Evolutionary conservation across 2,797 vertebrate genomes (phyloP), one percentile per base, ranked within the genome.

Genomic region (Paedocypris micromegethes): DNA sequence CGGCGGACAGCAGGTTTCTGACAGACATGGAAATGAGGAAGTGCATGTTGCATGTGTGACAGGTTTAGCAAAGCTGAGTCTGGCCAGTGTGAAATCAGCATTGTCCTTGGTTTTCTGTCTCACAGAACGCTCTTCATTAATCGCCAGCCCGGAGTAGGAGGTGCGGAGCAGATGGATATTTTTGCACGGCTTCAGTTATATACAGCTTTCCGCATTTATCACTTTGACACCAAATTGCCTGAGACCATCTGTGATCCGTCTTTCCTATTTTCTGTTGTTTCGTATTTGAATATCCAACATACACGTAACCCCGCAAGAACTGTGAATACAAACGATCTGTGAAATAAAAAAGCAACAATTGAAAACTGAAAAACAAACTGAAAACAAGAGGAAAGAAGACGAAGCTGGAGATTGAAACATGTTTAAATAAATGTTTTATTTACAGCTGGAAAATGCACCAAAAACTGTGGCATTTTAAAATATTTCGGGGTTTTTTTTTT

Each of bases 191-290:
- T 80, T 78, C 72, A 77, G 75, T 80, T 77, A 77, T 77, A 75
- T 76, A 47, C 70, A 64, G 78, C 74, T 78, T 77, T 75, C 74
- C 78, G 75, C 78, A 77, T 81, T 79, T 72, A 77, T 80, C 72
- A 78, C 71, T 73, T 64, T 81, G 81, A 81, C 79, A 81, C 76
- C 79, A 78, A 82, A 78, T 82, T 77, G 70, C 67, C 67, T 57
- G 53, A 77, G 72, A 66, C 78, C 78, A 81, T 79, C 81, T 81
- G 75, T 72, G 75, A 79, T 65, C 42, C 66, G 77, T 78, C 77
- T 74, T 46, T 45, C 55, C 70, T 50, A 52, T 75, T 77, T 61
- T 72, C 75, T 76, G 58, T 54, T 50, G 55, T 61, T 23, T 55
- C 58, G 58, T 66, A 46, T 53, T 59, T 51, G 64, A 68, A 69